These are phyloP conservation scores for Drosophila putrida DNA, from an alignment of 2,888 invertebrate genomes.

Conservation along the genomic window DNA sequence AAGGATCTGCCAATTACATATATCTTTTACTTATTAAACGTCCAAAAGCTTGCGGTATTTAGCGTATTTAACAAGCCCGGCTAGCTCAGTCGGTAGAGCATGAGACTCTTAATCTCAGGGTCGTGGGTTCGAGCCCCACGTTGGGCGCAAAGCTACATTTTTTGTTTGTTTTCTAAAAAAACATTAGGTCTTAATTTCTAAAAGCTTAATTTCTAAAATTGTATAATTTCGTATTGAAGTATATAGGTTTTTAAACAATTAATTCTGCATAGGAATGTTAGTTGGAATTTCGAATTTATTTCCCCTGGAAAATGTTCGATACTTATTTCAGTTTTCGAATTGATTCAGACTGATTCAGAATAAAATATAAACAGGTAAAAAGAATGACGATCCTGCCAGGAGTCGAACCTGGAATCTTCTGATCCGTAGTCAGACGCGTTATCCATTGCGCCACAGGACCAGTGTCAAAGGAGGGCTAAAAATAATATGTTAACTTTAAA, in stretches of 20 bases:
- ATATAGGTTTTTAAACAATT: no score
- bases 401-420: slow-evolving; percentile 86
- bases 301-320: background rate
- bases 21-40: background rate
- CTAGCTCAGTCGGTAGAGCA: slow-evolving; percentile 86
- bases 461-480: background rate
- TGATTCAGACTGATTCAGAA: background rate
- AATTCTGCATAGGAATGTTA: no score
- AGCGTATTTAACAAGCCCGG: slow-evolving; percentile 69
- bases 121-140: slow-evolving; percentile 86
- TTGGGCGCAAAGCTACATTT: slow-evolving; percentile 73
- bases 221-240: no score
- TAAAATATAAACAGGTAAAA: background rate
- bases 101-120: slow-evolving; percentile 86
- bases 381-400: slow-evolving; percentile 85
- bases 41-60: background rate
- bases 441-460: slow-evolving; percentile 53
- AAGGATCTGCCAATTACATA: background rate
- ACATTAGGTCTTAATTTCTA: no score
- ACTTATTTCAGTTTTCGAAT: background rate
- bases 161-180: slow-evolving; percentile 18
- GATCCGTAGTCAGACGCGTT: slow-evolving; percentile 86
- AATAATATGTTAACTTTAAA: background rate
- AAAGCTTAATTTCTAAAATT: no score
- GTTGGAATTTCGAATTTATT: background rate